These are phyloP conservation scores for Agriopis marginaria DNA, from an alignment of 2,888 invertebrate species.

Conservation along the genomic window DNA sequence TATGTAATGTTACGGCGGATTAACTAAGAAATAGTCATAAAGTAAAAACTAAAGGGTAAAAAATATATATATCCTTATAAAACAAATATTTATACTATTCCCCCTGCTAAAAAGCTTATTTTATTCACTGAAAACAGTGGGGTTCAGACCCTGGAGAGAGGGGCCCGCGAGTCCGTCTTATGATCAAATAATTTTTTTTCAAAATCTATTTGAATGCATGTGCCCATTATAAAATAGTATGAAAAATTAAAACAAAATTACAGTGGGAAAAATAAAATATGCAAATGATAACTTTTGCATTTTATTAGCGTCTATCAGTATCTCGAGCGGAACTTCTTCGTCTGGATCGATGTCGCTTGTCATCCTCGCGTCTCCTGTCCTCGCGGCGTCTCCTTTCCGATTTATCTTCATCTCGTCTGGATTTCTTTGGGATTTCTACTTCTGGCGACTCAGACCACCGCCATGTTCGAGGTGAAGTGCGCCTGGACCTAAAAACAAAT, in stretches of 20 bases:
- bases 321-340: conserved; percentile 21
- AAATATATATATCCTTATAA: too few relatives aligned
- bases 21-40: too few relatives aligned
- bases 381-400: conserved; percentile 29
- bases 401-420: conserved; percentile 43
- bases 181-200: too few relatives aligned
- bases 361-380: conserved; percentile 26
- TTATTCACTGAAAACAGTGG: too few relatives aligned
- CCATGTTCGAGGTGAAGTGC: conserved; percentile 81
- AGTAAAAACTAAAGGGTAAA: too few relatives aligned
- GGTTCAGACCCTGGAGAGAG: too few relatives aligned
- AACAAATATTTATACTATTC: too few relatives aligned
- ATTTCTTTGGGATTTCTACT: conserved; percentile 55
- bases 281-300: neutral
- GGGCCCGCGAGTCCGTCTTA: too few relatives aligned
- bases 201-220: too few relatives aligned
- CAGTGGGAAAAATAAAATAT: neutral
- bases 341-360: conserved; percentile 29
- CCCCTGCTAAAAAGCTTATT: too few relatives aligned
- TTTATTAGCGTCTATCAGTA: conserved; percentile 14
- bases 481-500: conserved; percentile 48
- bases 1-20: too few relatives aligned
- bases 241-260: neutral
- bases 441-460: conserved; percentile 93
- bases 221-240: too few relatives aligned